Percentiles rank a stretch among this genome's conserved stretches.
phyloP scores from a whole-genome alignment of 1,140 invertebrate genomes.

The Lasioglossum baleicum region DNA sequence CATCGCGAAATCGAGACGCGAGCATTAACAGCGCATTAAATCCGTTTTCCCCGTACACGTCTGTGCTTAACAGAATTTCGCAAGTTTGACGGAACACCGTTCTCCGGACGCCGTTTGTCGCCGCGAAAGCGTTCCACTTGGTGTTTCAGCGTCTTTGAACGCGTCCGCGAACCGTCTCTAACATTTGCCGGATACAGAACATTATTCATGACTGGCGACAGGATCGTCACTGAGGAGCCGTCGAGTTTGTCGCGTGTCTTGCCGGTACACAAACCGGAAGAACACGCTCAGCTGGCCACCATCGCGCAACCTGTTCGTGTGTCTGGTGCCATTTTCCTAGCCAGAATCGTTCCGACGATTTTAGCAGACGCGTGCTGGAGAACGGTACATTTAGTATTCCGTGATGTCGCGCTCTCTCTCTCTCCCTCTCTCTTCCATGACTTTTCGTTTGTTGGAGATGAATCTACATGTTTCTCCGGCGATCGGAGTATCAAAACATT shows the following conservation, averaged over 20 bases:
- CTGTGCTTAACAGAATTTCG: neutral
- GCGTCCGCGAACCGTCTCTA: conserved; percentile 21
- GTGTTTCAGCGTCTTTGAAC: conserved; percentile 28
- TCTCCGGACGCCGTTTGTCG: neutral
- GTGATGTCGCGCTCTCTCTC: neutral
- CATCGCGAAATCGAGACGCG: too few species aligned
- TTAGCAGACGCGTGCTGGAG: neutral
- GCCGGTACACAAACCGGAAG: conserved; percentile 72
- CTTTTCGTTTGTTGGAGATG: too few species aligned
- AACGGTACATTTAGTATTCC: conserved; percentile 25
- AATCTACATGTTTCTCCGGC: too few species aligned
- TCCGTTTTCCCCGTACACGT: neutral
- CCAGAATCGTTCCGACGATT: conserved; percentile 25
- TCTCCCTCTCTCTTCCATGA: too few species aligned
- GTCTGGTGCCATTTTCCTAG: neutral
- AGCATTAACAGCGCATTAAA: neutral
- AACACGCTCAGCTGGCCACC: conserved; percentile 71
- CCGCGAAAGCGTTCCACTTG: conserved; percentile 1
- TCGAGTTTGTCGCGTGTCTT: conserved; percentile 73
- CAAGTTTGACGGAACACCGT: neutral
- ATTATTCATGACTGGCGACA: conserved; percentile 68
- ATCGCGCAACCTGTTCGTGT: conserved; percentile 58
- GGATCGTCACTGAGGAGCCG: conserved; percentile 67
- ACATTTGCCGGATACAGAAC: conserved; percentile 62
- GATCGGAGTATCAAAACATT: too few species aligned